Evolutionary conservation across 2,797 vertebrate genomes (phyloP).

Genomic region (Hyperoplus lanceolatus): DNA sequence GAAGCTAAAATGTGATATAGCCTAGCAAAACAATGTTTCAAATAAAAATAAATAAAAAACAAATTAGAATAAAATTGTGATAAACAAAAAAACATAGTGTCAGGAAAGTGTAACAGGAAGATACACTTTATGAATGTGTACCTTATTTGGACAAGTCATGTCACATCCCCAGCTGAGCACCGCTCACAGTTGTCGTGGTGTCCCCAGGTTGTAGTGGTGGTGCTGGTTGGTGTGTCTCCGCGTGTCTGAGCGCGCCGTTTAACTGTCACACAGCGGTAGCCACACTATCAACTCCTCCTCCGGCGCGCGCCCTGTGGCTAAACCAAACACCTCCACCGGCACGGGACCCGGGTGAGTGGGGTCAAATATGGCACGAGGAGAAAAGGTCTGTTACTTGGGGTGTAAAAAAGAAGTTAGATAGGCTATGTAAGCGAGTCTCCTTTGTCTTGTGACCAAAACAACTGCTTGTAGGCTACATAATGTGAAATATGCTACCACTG

Average conservation of each 20-base stretch:
- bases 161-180: constrained; percentile 73
- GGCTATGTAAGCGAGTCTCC: background rate
- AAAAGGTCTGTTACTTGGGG: background rate
- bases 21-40: background rate
- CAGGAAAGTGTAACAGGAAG: constrained; percentile 23
- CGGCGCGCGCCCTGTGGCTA: constrained; percentile 69
- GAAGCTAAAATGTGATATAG: background rate
- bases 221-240: constrained; percentile 61
- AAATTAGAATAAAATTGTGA: background rate
- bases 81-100: background rate
- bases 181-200: constrained; percentile 58
- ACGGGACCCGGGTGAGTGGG: constrained; percentile 52
- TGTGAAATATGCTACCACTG: background rate
- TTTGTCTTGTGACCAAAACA: background rate
- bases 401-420: background rate
- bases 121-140: constrained; percentile 64
- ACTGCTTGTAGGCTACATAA: background rate
- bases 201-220: constrained; percentile 69
- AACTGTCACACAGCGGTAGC: constrained; percentile 57
- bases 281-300: constrained; percentile 81
- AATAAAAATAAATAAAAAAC: background rate
- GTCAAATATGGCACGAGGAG: constrained; percentile 52
- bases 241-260: constrained; percentile 72
- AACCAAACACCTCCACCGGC: constrained; percentile 70
- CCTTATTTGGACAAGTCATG: constrained; percentile 83